Base-by-base conservation (phyloP, 2,113 vertebrate species). In the Nematolebias whitei region DNA sequence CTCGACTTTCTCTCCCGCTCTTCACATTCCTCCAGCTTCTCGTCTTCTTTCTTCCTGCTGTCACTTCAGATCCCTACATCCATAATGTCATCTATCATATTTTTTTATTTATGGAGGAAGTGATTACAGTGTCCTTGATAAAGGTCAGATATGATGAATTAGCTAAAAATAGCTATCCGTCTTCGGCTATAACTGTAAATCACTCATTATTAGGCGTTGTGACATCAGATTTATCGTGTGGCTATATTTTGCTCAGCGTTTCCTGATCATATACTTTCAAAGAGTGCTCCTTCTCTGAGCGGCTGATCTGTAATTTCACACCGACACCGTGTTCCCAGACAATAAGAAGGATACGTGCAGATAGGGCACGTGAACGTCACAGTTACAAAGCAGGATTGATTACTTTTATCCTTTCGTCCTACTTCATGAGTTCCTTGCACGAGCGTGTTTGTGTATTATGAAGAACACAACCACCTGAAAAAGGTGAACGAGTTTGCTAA, bases 141-240 rank as follows among this genome's bases (percentile, higher is more conserved):
- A 50, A n/a, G 57, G 79, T 64, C 69, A 58, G 63, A 70, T 62
- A 78, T 81, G 78, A 63, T 79, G 76, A 88, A 80, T 70, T 67
- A 69, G 60, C 63, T 53, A 68, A 80, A 76, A 87, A 74, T 32
- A 65, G 68, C 62, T 68, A 63, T 35, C 72, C 78, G 74, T 76
- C 60, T 58, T 49, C 29, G 43, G 53, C 54, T 65, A 58, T 5
- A 4, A 71, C 55, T 67, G 57, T 69, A 64, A 76, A 78, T 85
- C 83, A 70, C 70, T 81, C 70, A 85, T 78, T 50, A 24, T 50
- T 74, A 83, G 68, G 74, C 69, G 81, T 88, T 71, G 81, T 67
- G 51, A 85, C 85, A 60, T 58, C 63, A 68, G 56, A 86, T 82
- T 71, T 85, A 83, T 74, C 64, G 67, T 22, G 44, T 20, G 23